Conservation (phyloP, 1,140 invertebrate species). For the Hylaeus volcanicus region DNA sequence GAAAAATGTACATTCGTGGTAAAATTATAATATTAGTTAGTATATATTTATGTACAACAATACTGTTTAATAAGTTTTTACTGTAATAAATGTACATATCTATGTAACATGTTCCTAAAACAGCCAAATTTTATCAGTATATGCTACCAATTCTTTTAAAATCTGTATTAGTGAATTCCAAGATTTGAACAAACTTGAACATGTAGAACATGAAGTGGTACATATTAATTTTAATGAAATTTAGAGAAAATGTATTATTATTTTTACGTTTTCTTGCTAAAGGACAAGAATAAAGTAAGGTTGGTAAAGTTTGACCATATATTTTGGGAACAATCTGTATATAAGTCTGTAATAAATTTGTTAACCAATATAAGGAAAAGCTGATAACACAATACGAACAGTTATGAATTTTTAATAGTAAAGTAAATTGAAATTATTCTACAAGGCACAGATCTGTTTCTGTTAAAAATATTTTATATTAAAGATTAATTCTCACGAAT, state of each 20-base stretch:
- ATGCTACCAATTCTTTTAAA: not conserved
- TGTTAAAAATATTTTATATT: constrained; percentile 16
- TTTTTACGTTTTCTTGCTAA: too few relatives aligned
- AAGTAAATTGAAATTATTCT: not conserved
- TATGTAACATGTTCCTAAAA: not conserved
- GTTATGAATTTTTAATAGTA: not conserved
- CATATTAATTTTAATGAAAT: too few relatives aligned
- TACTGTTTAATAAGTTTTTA: constrained; percentile 10
- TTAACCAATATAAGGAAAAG: not conserved
- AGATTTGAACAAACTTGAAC: too few relatives aligned
- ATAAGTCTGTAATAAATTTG: not conserved
- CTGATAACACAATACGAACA: not conserved
- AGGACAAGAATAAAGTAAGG: too few relatives aligned
- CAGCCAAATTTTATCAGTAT: not conserved
- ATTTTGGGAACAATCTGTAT: not conserved
- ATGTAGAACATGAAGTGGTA: too few relatives aligned
- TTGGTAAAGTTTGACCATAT: not conserved
- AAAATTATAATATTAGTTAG: not conserved
- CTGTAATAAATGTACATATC: not conserved
- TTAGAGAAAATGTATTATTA: too few relatives aligned
- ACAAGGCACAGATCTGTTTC: not conserved
- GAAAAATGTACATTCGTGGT: constrained; percentile 32
- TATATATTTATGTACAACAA: not conserved
- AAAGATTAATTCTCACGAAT: not conserved
- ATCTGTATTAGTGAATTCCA: not conserved